Evolutionary conservation across 2,888 invertebrate genomes (phyloP), one percentile per base, ranked within the genome.

Genomic region (Tenodera sinensis): DNA sequence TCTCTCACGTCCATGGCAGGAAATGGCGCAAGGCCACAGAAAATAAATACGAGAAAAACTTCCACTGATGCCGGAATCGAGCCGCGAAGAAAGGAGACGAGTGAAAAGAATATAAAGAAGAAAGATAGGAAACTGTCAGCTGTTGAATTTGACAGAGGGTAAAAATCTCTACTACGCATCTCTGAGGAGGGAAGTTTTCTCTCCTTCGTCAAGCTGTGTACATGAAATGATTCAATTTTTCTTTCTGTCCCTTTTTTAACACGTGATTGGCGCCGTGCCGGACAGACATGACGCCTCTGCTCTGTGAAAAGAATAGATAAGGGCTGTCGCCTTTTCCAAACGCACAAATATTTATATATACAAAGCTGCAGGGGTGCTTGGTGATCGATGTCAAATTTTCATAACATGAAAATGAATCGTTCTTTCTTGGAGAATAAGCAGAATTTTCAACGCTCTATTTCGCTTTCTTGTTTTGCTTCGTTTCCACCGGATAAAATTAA

Each of bases 81-180:
- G 71, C 54, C 54, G 54, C 54, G 54, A 71, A 71, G 54, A 71
- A 71, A 71, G 54, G 54, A 71, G 54, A 71, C 20, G 54, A 71
- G 54, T 71, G 54, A 71, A 30, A 71, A 86, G 42, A 86, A 86
- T 86, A 28, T 86, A 86, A 86, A 71, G 71, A 86, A 84, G 84
- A 54, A 86, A 86, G 81, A 87, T 87, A 87, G 82, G 42, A 71
- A 71, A 34, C 87, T 87, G 87, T 87, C 87, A 87, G 87, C 82
- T 87, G 83, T 85, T 88, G 30, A 28, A 71, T 81, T 89, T 84
- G 85, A 88, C 85, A 88, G 71, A 47, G 47, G 86, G 28, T 71
- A 85, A 85, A 89, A 85, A 89, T 89, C 87, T 87, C 85, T 89
- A 30, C 47, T 14, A 28, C 71, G 28, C 81, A 83, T 89, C 85